phyloP scores from a whole-genome alignment of 2,888 invertebrate genomes.

The Drosophila anomelani region DNA sequence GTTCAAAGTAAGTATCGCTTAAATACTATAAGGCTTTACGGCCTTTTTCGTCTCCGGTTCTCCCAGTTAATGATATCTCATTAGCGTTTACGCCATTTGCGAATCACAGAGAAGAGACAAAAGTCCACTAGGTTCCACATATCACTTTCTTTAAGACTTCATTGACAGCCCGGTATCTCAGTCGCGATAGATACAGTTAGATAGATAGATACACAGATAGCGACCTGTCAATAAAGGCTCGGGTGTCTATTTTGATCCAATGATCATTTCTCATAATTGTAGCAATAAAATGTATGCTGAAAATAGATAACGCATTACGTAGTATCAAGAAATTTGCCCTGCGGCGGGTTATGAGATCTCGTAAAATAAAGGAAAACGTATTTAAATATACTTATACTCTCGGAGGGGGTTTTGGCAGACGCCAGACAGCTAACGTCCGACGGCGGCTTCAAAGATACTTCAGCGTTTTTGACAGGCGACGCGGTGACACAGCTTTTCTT shows the following conservation, averaged over 20 bases:
- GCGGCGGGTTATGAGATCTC: constrained; percentile 22
- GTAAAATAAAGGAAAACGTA: constrained; percentile 18
- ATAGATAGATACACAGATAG: constrained; percentile 48
- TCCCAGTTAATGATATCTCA: constrained; percentile 1
- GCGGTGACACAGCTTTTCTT: constrained; percentile 33
- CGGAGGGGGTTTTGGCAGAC: constrained; percentile 11
- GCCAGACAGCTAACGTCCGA: constrained; percentile 1
- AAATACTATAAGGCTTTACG: background rate
- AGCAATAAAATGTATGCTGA: constrained; percentile 61
- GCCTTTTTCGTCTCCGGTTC: background rate
- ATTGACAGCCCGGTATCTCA: constrained; percentile 39
- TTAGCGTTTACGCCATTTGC: constrained; percentile 2
- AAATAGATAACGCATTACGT: constrained; percentile 61
- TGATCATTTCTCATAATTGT: constrained; percentile 58
- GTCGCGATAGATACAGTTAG: constrained; percentile 36
- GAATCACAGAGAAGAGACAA: background rate
- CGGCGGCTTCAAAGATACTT: constrained; percentile 40
- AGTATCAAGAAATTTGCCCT: constrained; percentile 10
- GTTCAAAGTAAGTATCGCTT: background rate
- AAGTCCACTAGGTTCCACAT: constrained; percentile 24
- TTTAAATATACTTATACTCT: constrained; percentile 26
- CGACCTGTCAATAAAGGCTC: constrained; percentile 46
- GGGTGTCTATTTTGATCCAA: constrained; percentile 40
- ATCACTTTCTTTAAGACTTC: constrained; percentile 56
- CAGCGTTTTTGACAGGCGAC: constrained; percentile 22